A percentile compares a stretch with the other conserved stretches of the same genome.
phyloP scores from a whole-genome alignment of 2,113 vertebrate species.

The Leptocoma aspasia region DNA sequence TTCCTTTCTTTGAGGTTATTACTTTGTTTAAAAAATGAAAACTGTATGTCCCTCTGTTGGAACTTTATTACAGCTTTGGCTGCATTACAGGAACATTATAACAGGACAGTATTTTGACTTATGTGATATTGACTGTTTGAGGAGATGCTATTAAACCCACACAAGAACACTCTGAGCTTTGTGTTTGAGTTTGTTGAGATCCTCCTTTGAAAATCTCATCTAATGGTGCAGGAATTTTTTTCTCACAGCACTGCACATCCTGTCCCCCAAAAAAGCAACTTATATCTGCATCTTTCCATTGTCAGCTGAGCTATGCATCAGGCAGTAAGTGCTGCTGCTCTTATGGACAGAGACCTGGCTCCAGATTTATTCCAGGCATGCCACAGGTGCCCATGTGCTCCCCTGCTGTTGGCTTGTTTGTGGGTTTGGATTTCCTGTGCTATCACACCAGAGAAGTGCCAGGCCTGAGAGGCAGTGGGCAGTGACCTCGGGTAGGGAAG shows the following conservation, averaged over 20 bases:
- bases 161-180: neutral
- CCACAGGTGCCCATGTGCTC: neutral
- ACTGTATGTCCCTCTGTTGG: neutral
- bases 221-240: neutral
- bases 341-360: neutral
- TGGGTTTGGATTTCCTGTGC: neutral
- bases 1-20: neutral
- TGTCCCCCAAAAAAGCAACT: neutral
- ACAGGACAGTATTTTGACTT: neutral
- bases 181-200: neutral
- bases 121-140: neutral
- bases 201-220: neutral
- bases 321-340: neutral
- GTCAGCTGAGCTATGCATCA: neutral
- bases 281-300: neutral
- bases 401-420: neutral
- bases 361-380: neutral
- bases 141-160: neutral
- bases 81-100: neutral
- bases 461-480: neutral
- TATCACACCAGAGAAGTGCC: neutral
- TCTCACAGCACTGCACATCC: neutral
- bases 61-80: neutral
- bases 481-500: neutral
- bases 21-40: conserved; percentile 32